phyloP scores from a whole-genome alignment of 2,797 vertebrate genomes.

The Gallinago stenura region DNA sequence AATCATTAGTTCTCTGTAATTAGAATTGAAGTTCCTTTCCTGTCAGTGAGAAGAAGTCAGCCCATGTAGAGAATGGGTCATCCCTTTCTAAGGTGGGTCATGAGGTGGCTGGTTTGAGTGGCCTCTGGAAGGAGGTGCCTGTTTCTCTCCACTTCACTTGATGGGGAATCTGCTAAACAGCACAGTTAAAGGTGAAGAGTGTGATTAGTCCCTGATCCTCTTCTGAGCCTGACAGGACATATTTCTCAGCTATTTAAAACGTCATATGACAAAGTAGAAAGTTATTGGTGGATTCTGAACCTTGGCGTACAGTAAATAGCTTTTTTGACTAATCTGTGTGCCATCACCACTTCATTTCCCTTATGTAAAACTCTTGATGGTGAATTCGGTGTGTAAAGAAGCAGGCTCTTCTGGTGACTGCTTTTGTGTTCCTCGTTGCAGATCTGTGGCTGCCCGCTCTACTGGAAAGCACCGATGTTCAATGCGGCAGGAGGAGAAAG shows the following conservation, averaged over 20 bases:
- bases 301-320: background rate
- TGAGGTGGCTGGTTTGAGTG: background rate
- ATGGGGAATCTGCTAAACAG: background rate
- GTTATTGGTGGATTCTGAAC: background rate
- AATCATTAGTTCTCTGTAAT: background rate
- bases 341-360: background rate
- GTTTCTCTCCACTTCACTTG: background rate
- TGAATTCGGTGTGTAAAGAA: background rate
- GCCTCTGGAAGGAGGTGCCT: background rate
- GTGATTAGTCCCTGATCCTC: background rate
- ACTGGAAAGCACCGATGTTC: slow-evolving; percentile 98
- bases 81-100: background rate
- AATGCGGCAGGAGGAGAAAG: slow-evolving; percentile 91
- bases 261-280: background rate
- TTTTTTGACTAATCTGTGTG: background rate
- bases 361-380: background rate
- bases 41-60: background rate
- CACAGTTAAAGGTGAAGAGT: background rate
- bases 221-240: background rate
- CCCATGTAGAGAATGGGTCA: background rate
- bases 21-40: background rate
- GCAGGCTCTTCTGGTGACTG: background rate
- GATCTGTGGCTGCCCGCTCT: slow-evolving; percentile 94
- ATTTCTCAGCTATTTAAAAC: background rate
- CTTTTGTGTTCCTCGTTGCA: slow-evolving; percentile 61